These are phyloP conservation scores for Asteroscopus sphinx DNA, from an alignment of 2,888 invertebrate genomes.

Conservation along the genomic window DNA sequence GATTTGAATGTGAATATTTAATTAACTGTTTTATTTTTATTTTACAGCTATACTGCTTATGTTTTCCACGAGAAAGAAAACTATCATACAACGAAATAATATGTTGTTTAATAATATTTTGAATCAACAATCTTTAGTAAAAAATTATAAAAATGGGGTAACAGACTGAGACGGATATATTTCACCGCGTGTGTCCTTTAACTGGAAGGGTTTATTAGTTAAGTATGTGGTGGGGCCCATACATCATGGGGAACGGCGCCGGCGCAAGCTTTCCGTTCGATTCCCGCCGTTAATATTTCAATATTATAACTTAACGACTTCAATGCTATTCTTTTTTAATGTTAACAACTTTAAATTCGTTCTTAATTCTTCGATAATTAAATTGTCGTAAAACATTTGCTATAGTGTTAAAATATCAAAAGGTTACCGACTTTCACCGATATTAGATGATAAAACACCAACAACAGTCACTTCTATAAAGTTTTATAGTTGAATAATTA, in stretches of 20 bases:
- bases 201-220: conserved; percentile 81
- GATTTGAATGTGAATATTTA: conserved; percentile 38
- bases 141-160: conserved; percentile 47
- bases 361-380: conserved; percentile 43
- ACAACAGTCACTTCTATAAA: conserved; percentile 74
- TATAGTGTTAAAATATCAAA: conserved; percentile 57
- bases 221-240: conserved; percentile 83
- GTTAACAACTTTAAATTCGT: conserved; percentile 45
- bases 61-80: conserved; percentile 13
- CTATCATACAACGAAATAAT: conserved; percentile 6
- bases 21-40: conserved; percentile 23
- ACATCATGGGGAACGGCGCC: conserved; percentile 83
- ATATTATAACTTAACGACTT: conserved; percentile 63
- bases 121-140: conserved; percentile 23
- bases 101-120: conserved; percentile 30
- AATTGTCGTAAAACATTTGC: conserved; percentile 48
- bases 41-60: conserved; percentile 15
- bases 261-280: conserved; percentile 77
- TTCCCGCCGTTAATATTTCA: conserved; percentile 74
- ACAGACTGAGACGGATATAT: conserved; percentile 74
- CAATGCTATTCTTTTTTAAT: conserved; percentile 57
- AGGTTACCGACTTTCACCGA: conserved; percentile 74
- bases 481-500: conserved; percentile 80
- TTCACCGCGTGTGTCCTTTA: conserved; percentile 68
- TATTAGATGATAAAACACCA: conserved; percentile 67